Evolutionary conservation across 2,113 vertebrate species (phyloP), one percentile per base, ranked within the genome.

Genomic region (Neolamprologus tretocephalus): DNA sequence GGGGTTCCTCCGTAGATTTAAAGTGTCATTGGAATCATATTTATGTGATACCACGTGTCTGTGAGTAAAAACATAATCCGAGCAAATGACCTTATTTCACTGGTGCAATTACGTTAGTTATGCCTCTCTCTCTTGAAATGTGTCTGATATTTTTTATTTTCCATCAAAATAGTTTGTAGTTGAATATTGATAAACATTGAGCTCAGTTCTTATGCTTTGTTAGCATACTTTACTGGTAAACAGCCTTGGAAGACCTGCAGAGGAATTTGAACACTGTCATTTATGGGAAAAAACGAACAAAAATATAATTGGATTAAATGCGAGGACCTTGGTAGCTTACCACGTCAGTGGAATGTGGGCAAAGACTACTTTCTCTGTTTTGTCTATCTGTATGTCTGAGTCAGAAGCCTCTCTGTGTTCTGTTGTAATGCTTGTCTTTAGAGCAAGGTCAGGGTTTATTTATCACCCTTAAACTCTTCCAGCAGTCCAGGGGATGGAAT

Each of bases 11-110:
- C 19, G 2, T 68, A 9, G 33, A 40, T 68, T 68, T 68, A 68
- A 68, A 21, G 37, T 14, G 33, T 68, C 33, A 40, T 40, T 66
- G 61, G 33, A 66, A 21, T 66, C 4, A 66, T 66, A 66, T 66
- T 66, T 66, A 66, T 37, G 61, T 66, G 0, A 66, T 13, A 37
- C 28, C 28, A 66, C 17, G 3, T 66, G 19, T 66, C 33, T 37
- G 61, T 35, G 61, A 37, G 6, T 37, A n/a, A 37, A 66, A 66
- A 21, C 31, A 66, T 8, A 8, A 66, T 37, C 31, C 0, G 0
- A 66, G 31, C 2, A 66, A 66, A 37, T 8, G 3, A 37, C 33
- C 7, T 37, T 35, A 66, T 66, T n/a, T 66, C 61, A 37, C 31
- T 0, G 4, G 31, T 66, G 9, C 28, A 61, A 19, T 61, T 33